Percentiles rank a stretch among this genome's conserved stretches.
Evolutionary conservation across 2,888 invertebrate species (phyloP).

Genomic region (Tortricodes alternella): DNA sequence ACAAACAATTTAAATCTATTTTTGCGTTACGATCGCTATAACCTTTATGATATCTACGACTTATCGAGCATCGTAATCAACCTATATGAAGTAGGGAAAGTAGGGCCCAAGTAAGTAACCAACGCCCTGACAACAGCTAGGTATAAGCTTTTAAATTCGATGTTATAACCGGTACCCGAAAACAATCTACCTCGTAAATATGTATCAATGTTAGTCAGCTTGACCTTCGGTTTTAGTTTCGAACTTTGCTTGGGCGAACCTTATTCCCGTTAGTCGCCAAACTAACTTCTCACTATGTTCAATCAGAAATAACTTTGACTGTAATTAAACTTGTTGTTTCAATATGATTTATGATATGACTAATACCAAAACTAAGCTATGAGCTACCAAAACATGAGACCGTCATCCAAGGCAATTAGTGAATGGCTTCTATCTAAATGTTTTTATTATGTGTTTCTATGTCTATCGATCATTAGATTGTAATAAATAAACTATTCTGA

Average conservation of each 20-base stretch:
- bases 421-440: too few species aligned
- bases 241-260: too few species aligned
- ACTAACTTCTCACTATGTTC: constrained; percentile 50
- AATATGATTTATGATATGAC: constrained; percentile 37
- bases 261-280: constrained; percentile 48
- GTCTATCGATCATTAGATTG: too few species aligned
- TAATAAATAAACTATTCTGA: too few species aligned
- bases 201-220: constrained; percentile 1
- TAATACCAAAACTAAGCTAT: too few species aligned
- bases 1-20: background rate
- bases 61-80: background rate
- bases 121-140: background rate
- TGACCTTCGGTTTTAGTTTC: constrained; percentile 12
- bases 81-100: background rate
- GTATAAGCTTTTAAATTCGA: background rate
- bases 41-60: background rate
- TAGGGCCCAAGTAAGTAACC: background rate
- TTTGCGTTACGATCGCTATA: constrained; percentile 5
- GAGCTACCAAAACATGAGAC: too few species aligned
- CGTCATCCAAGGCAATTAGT: too few species aligned
- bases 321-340: constrained; percentile 44
- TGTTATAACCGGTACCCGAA: background rate
- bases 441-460: too few species aligned
- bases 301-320: constrained; percentile 49
- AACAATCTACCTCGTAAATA: too few species aligned